Base-by-base conservation (phyloP, 2,888 invertebrate genomes). In the Cotesia congregata region DNA sequence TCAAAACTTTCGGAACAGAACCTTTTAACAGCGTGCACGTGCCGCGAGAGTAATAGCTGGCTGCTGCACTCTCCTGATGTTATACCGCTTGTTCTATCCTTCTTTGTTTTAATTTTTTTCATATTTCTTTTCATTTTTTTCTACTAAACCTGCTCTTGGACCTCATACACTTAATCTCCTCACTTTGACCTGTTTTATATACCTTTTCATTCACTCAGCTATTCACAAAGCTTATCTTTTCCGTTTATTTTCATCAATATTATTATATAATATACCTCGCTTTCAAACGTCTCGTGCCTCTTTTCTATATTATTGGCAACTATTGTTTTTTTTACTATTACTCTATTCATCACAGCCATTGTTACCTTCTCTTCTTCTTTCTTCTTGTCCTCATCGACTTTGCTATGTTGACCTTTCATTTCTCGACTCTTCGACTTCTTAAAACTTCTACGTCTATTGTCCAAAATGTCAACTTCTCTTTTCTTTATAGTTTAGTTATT, bases 1-100 rank as follows among this genome's bases (percentile, higher is more conserved):
- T 86, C 87, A 87, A 88, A 88, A 86, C 84, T 86, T 85, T 82
- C 80, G 78, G 40, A 79, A 81, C 83, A 83, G 85, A 86, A 86
- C 86, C 86, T 88, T 88, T 88, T 88, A 86, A 85, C 85, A 85
- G 86, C 85, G 86, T 86, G 86, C 89, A 88, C 89, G 89, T 86
- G 86, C 86, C 86, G 60, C 71, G 61, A 72, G 67, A 65, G 60
- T 67, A 72, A 75, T 64, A 71, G 62, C 6, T 39, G 6, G 38
- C 68, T 50, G 50, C 50, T 50, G 50, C 50, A 50, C 50, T 50
- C 50, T 50, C 50, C 50, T 50, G 50, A 50, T 50, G 50, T 50
- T 50, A 12, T 65, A 20, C 65, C 12, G 38, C 30, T 17, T 62
- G 6, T 65, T 12, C 65, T 65, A 50, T 59, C 70, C 61, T 75